Conservation (phyloP, 2,113 vertebrate genomes). For the Hassar affinis region DNA sequence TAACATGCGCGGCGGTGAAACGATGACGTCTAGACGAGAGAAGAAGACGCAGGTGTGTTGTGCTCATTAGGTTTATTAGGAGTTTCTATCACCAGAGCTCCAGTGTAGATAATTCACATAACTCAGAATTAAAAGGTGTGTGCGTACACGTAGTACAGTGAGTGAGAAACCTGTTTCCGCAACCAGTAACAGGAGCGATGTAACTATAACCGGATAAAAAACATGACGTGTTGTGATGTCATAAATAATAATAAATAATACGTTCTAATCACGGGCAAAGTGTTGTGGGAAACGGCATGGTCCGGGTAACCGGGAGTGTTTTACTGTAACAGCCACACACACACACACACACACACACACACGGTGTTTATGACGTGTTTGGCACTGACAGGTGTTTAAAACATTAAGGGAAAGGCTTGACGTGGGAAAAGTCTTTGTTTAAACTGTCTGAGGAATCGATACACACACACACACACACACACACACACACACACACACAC, state of each 20-base stretch:
- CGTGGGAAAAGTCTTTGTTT: conserved; percentile 56
- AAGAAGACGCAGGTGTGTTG: neutral
- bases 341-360: no score
- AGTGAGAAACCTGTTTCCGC: no score
- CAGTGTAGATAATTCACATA: no score
- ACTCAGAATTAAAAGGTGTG: no score
- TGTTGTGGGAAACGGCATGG: neutral
- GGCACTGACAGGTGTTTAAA: conserved; percentile 40
- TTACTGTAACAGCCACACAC: neutral
- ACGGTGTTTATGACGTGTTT: neutral
- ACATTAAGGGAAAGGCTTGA: conserved; percentile 50
- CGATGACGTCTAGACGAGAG: neutral
- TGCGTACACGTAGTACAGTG: no score
- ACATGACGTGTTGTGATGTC: neutral
- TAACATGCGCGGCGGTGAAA: neutral
- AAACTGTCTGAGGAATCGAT: conserved; percentile 54
- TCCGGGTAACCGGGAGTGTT: neutral
- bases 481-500: conserved; percentile 22
- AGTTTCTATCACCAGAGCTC: conserved; percentile 18
- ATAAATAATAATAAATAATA: neutral
- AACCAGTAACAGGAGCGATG: no score
- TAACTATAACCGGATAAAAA: neutral
- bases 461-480: conserved; percentile 15
- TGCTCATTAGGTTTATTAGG: no score
- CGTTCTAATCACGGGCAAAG: neutral